Evolutionary conservation across 2,888 invertebrate genomes (phyloP).

Genomic region (Pyrocoelia pectoralis): DNA sequence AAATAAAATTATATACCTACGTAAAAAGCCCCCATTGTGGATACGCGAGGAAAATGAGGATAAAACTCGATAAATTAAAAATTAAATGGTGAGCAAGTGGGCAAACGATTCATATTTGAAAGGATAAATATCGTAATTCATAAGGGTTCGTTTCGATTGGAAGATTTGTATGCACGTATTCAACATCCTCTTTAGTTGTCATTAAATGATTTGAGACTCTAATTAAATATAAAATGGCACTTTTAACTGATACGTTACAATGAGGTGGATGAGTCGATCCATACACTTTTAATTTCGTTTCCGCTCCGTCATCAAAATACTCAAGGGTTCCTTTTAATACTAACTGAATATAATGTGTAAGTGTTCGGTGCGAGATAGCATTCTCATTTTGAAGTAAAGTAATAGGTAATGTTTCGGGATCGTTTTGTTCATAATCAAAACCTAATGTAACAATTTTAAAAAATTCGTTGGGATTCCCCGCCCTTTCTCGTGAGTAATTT

Average conservation of each 20-base stretch:
- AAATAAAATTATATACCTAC: too few relatives aligned
- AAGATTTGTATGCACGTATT: constrained; percentile 46
- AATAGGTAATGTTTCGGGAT: constrained; percentile 51
- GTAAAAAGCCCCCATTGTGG: too few relatives aligned
- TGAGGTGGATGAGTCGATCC: constrained; percentile 64
- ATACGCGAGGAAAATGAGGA: too few relatives aligned
- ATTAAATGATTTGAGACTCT: constrained; percentile 71
- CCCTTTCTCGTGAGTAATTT: not conserved
- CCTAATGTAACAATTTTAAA: constrained; percentile 26
- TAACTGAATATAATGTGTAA: constrained; percentile 50
- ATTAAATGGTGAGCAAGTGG: too few relatives aligned
- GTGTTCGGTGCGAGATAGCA: constrained; percentile 52
- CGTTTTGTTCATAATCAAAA: constrained; percentile 34
- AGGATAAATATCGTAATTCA: too few relatives aligned
- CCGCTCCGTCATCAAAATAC: constrained; percentile 65
- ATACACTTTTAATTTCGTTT: constrained; percentile 61
- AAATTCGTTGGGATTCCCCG: constrained; percentile 12
- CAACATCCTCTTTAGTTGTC: constrained; percentile 62
- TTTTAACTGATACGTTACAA: constrained; percentile 62
- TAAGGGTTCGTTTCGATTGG: constrained; percentile 44
- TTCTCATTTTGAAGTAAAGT: constrained; percentile 54
- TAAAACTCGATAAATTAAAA: too few relatives aligned
- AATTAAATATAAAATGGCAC: constrained; percentile 65
- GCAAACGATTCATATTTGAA: too few relatives aligned
- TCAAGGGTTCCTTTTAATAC: constrained; percentile 59